A percentile compares a stretch with the other conserved stretches of the same genome.
phyloP scores from a whole-genome alignment of 1,140 invertebrate species.

The Anthonomus grandis region DNA sequence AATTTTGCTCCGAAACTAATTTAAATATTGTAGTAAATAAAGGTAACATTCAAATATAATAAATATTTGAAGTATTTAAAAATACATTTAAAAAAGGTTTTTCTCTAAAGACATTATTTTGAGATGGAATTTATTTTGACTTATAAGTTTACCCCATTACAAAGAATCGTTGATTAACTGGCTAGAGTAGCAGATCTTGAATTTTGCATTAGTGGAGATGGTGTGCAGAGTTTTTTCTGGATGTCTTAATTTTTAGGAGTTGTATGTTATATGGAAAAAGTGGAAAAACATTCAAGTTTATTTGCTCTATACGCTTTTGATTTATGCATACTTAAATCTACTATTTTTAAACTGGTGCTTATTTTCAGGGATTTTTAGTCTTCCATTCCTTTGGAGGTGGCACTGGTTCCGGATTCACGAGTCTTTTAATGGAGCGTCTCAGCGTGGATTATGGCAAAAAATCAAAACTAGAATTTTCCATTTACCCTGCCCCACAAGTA shows the following conservation, averaged over 20 bases:
- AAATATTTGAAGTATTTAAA: no score
- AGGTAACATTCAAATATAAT: no score
- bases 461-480: conserved; percentile 78
- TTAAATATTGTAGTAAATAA: no score
- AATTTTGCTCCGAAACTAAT: no score
- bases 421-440: conserved; percentile 75
- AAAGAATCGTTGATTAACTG: no score
- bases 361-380: conserved; percentile 64
- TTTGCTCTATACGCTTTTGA: background rate
- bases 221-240: background rate
- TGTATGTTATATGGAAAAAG: background rate
- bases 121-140: no score
- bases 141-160: no score
- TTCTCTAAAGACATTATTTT: no score
- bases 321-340: background rate
- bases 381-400: conserved; percentile 87
- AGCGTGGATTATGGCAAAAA: conserved; percentile 80
- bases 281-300: background rate
- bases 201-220: background rate
- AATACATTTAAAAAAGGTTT: no score
- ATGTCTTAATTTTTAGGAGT: background rate
- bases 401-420: conserved; percentile 80
- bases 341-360: background rate
- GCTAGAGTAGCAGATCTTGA: background rate
- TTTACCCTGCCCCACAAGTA: conserved; percentile 84